Percentiles rank a stretch among this genome's conserved stretches.
Conservation (phyloP, 2,797 vertebrate genomes). For the Melanotaenia boesemani region DNA sequence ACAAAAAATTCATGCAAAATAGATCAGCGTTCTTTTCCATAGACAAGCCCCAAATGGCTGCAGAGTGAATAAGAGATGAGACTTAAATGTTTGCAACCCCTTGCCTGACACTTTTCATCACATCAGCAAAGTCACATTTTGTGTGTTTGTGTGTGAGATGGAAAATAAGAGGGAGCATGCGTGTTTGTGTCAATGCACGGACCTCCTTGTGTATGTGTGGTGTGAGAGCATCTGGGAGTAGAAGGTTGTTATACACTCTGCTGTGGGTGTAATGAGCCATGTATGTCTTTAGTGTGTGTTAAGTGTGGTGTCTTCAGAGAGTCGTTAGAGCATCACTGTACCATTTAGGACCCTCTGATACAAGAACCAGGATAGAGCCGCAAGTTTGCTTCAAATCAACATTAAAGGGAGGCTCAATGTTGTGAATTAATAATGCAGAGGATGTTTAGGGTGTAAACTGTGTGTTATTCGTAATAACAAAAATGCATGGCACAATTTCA, state of each 20-base stretch:
- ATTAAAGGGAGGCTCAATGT: constrained; percentile 10
- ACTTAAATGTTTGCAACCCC: constrained; percentile 86
- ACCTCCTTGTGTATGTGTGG: constrained; percentile 5
- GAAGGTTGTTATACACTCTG: constrained; percentile 69
- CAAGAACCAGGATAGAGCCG: constrained; percentile 26
- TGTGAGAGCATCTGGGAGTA: constrained; percentile 59
- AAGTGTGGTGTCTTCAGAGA: constrained; percentile 66
- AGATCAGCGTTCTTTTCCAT: constrained; percentile 70
- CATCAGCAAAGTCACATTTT: constrained; percentile 73
- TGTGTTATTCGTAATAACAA: background rate
- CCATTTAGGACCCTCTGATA: constrained; percentile 59
- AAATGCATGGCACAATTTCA: background rate
- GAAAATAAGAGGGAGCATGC: background rate
- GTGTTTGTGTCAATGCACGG: background rate
- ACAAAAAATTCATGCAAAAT: constrained; percentile 88
- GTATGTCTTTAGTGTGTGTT: constrained; percentile 73
- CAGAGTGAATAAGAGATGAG: constrained; percentile 86
- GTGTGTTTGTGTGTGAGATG: constrained; percentile 20
- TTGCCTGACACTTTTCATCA: constrained; percentile 85
- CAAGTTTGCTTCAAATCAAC: constrained; percentile 28
- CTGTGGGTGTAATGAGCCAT: constrained; percentile 77
- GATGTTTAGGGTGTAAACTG: background rate
- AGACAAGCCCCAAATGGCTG: constrained; percentile 80
- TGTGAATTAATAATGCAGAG: background rate
- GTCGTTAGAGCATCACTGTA: constrained; percentile 63